These are phyloP conservation scores for Pristionchus mayeri DNA, from an alignment of 2,888 invertebrate species.

Conservation along the genomic window DNA sequence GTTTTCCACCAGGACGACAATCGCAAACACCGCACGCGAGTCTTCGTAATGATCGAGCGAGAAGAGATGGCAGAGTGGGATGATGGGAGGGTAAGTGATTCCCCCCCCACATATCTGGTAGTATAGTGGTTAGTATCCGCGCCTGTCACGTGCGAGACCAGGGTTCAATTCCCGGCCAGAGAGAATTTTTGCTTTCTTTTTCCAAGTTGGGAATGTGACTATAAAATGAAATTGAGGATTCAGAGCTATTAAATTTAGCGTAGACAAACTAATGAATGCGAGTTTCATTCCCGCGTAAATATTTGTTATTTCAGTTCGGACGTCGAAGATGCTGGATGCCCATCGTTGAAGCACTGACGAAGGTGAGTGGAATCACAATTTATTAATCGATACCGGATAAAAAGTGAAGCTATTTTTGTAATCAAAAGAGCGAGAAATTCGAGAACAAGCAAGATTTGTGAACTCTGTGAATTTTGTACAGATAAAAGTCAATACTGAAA, in stretches of 20 bases:
- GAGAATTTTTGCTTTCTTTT: conserved; percentile 53
- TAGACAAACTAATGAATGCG: neutral
- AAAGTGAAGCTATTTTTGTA: no score
- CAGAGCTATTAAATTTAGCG: no score
- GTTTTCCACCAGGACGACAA: conserved; percentile 70
- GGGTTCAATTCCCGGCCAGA: conserved; percentile 69
- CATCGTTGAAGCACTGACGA: conserved; percentile 60
- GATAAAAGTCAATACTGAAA: neutral
- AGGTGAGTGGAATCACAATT: conserved; percentile 51
- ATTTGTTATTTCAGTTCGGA: conserved; percentile 56
- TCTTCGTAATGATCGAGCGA: conserved; percentile 67
- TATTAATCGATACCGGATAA: neutral
- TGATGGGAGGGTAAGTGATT: conserved; percentile 57
- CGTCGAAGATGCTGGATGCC: conserved; percentile 69
- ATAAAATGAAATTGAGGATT: no score
- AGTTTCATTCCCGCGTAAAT: no score
- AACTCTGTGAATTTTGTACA: conserved; percentile 19
- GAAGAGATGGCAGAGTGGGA: conserved; percentile 71
- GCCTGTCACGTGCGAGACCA: conserved; percentile 69
- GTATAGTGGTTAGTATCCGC: conserved; percentile 70
- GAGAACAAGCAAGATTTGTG: neutral
- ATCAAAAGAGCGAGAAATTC: conserved; percentile 11
- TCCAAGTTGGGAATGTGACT: neutral
- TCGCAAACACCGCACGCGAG: conserved; percentile 68
- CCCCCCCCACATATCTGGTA: conserved; percentile 50